Evolutionary conservation across 2,797 vertebrate species (phyloP).

Genomic region (Ambastaia sidthimunki): DNA sequence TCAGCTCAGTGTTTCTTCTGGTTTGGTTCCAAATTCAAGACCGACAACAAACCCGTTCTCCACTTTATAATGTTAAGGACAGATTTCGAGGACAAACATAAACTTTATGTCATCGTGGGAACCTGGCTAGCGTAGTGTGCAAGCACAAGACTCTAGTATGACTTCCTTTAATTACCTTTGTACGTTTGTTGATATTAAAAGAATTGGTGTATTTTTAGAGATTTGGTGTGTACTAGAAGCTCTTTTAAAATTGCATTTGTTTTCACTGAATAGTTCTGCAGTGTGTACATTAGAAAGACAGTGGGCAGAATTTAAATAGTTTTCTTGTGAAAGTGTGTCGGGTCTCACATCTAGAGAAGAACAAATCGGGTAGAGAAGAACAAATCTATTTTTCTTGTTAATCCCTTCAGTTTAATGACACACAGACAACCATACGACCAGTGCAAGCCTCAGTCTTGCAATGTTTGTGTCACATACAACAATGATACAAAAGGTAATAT

Average conservation of each 20-base stretch:
- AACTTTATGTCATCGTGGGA: background rate
- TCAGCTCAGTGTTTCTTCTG: conserved; percentile 20
- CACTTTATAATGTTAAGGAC: conserved; percentile 9
- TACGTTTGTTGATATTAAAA: background rate
- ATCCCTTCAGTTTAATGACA: conserved; percentile 3
- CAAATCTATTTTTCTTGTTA: conserved; percentile 17
- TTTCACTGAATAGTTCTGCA: background rate
- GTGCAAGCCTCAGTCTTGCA: background rate
- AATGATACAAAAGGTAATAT: background rate
- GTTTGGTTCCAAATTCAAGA: conserved; percentile 43
- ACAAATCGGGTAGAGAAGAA: background rate
- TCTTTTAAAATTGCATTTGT: background rate
- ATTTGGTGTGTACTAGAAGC: too few species aligned
- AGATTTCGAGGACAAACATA: conserved; percentile 11
- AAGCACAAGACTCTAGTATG: background rate
- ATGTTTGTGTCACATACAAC: background rate
- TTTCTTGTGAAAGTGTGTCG: background rate
- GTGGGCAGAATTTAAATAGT: background rate
- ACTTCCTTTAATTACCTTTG: background rate
- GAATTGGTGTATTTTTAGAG: background rate
- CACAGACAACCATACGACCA: background rate
- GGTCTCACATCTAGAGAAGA: background rate
- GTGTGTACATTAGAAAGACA: background rate
- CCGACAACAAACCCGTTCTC: conserved; percentile 33
- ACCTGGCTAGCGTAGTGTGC: background rate